These are phyloP conservation scores for Chelonus formosanus DNA, from an alignment of 2,888 invertebrate genomes.

Conservation along the genomic window DNA sequence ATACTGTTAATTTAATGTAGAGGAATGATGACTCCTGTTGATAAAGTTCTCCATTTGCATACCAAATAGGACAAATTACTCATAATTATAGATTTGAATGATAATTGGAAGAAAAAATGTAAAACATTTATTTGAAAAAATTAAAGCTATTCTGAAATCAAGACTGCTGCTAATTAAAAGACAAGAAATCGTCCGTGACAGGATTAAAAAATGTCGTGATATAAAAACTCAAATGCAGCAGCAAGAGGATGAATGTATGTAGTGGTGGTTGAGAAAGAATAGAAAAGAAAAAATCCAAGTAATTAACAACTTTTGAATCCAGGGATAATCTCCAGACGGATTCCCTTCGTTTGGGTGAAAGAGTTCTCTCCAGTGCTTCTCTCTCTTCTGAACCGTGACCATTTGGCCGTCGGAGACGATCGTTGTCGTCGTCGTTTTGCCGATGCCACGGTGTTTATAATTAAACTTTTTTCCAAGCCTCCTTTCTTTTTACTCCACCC, in stretches of 20 bases:
- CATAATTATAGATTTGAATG: no score
- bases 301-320: slow-evolving; percentile 66
- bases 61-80: no score
- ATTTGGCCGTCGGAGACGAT: slow-evolving; percentile 54
- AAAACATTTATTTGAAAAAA: slow-evolving; percentile 4
- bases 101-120: background rate
- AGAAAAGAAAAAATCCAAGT: slow-evolving; percentile 59
- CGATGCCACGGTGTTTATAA: slow-evolving; percentile 60
- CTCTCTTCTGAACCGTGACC: slow-evolving; percentile 60
- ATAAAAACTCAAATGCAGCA: slow-evolving; percentile 41
- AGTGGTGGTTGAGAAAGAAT: slow-evolving; percentile 32
- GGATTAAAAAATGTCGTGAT: slow-evolving; percentile 55
- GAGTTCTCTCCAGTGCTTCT: slow-evolving; percentile 50
- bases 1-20: no score
- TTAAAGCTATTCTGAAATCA: background rate
- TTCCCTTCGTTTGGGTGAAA: slow-evolving; percentile 65
- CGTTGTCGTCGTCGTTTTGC: slow-evolving; percentile 47
- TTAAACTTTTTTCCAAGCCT: slow-evolving; percentile 56
- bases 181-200: slow-evolving; percentile 18
- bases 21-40: no score
- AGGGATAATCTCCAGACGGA: slow-evolving; percentile 64
- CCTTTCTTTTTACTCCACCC: slow-evolving; percentile 27
- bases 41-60: no score
- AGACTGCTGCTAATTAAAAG: slow-evolving; percentile 14
- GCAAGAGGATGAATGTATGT: slow-evolving; percentile 27